Conservation (phyloP, 2,113 vertebrate species). For the Mobula hypostoma region DNA sequence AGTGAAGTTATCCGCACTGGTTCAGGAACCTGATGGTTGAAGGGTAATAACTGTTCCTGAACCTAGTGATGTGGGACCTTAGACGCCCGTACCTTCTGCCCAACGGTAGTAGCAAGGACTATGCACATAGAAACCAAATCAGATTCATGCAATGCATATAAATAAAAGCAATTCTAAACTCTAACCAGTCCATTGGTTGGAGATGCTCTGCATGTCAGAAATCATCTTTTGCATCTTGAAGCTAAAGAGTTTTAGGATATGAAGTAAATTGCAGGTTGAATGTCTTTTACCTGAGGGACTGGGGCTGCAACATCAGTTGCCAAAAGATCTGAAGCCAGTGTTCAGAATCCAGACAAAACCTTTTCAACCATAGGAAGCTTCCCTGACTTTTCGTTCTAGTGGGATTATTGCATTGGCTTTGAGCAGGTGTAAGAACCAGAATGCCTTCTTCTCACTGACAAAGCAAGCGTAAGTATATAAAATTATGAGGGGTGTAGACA, state of each 20-base stretch:
- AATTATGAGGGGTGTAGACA: no score
- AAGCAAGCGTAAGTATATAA: neutral
- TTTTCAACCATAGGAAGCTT: neutral
- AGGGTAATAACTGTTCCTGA: no score
- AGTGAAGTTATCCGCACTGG: no score
- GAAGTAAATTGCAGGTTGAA: neutral
- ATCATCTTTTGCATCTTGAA: neutral
- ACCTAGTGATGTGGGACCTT: no score
- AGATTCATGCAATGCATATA: neutral
- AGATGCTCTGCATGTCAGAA: neutral
- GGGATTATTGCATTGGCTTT: neutral
- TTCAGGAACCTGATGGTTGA: no score
- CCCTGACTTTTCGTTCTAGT: neutral
- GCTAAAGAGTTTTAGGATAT: neutral
- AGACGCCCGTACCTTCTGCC: no score
- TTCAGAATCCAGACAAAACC: neutral
- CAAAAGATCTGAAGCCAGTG: neutral
- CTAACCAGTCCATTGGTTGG: neutral
- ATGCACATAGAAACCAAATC: neutral
- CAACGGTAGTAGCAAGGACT: neutral
- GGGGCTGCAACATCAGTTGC: neutral
- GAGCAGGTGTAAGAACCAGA: neutral
- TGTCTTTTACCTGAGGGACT: neutral
- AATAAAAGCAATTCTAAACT: no score
- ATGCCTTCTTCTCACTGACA: neutral